A percentile compares a stretch with the other conserved stretches of the same genome.
These are phyloP conservation scores for Ardeotis arabs DNA, from an alignment of 2,113 vertebrate genomes.

Conservation along the genomic window DNA sequence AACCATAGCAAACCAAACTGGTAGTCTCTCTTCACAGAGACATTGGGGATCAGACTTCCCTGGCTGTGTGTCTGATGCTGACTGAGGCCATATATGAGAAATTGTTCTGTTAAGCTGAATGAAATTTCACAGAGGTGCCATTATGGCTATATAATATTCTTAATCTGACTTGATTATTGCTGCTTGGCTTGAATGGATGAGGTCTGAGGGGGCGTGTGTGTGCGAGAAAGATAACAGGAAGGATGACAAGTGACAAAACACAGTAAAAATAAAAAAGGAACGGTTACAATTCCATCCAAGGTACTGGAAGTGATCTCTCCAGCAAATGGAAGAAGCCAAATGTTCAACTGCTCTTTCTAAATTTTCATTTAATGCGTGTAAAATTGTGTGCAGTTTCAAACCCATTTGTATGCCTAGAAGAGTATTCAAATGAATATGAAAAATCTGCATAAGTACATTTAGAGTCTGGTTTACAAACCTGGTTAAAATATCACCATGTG, in stretches of 20 bases:
- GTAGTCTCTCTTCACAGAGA: background rate
- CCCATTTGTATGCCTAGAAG: background rate
- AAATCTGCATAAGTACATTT: background rate
- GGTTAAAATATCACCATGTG: background rate
- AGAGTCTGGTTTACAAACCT: background rate
- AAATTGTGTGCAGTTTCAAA: background rate
- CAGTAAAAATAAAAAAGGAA: background rate
- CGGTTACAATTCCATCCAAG: background rate
- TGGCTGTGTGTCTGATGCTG: background rate
- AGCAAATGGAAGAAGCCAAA: background rate
- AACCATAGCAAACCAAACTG: background rate
- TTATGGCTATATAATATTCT: background rate
- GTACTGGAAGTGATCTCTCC: background rate
- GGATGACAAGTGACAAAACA: background rate
- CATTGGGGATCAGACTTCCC: background rate
- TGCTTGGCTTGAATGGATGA: background rate
- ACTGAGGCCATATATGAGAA: background rate
- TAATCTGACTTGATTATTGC: slow-evolving; percentile 8
- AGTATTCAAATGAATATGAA: background rate
- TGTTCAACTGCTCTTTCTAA: background rate
- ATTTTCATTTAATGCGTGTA: background rate
- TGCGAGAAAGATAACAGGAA: background rate
- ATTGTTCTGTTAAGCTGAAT: background rate
- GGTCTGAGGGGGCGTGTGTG: background rate
- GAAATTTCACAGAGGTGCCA: background rate